phyloP scores from a whole-genome alignment of 2,113 vertebrate genomes.

The Diadophis punctatus region DNA sequence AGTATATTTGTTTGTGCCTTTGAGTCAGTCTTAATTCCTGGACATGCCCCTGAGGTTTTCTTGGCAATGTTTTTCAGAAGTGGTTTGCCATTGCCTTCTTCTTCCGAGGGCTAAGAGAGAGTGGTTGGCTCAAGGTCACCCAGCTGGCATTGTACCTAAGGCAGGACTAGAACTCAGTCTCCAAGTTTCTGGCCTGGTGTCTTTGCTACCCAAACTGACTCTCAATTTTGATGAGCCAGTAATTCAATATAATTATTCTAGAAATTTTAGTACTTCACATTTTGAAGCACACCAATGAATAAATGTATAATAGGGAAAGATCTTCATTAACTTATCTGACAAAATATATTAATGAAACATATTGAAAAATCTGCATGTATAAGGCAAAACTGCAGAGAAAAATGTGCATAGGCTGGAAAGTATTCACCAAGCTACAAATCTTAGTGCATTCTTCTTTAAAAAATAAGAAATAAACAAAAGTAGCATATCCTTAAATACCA shows the following conservation, averaged over 20 bases:
- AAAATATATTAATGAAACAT: not conserved
- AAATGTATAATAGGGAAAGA: not conserved
- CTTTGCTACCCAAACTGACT: not conserved
- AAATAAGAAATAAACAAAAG: not conserved
- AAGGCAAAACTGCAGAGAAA: not conserved
- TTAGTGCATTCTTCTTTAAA: not conserved
- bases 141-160: not conserved
- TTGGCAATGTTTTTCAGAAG: not conserved
- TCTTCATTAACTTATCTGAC: not conserved
- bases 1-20: not conserved
- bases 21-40: not conserved
- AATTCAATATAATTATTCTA: not conserved
- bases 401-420: not conserved
- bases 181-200: not conserved
- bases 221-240: not conserved
- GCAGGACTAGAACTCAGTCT: not conserved
- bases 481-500: not conserved
- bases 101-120: no score
- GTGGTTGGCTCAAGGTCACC: not conserved
- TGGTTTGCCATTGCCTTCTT: no score
- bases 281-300: not conserved
- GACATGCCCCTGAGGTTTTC: not conserved
- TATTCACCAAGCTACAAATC: not conserved
- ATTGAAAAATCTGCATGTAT: not conserved
- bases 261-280: not conserved